Percentiles rank a stretch among this genome's conserved stretches.
Evolutionary conservation across 2,888 invertebrate genomes (phyloP).

Genomic region (Nysson spinosus): DNA sequence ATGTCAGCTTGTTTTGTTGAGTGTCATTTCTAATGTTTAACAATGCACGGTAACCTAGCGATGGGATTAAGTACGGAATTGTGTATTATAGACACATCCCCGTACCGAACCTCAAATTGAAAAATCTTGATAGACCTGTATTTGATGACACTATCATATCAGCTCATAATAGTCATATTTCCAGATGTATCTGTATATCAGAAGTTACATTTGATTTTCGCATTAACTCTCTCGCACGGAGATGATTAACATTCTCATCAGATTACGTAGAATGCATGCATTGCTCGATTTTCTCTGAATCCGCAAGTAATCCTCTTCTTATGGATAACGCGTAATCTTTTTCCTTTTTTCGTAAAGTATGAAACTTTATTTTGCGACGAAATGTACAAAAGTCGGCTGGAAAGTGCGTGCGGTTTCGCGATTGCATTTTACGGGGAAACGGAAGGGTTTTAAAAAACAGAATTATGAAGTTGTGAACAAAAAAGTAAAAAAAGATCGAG

Average conservation of each 20-base stretch:
- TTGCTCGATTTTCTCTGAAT: conserved; percentile 7
- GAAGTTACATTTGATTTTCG: conserved; percentile 13
- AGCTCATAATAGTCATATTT: conserved; percentile 20
- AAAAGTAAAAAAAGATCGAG: no score
- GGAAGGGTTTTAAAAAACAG: no score
- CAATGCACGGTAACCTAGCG: conserved; percentile 51
- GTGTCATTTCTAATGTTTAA: conserved; percentile 33
- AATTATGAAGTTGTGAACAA: no score
- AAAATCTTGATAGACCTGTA: conserved; percentile 35
- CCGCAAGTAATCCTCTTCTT: conserved; percentile 13
- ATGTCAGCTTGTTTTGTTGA: no score
- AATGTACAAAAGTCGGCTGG: no score
- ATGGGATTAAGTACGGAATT: conserved; percentile 32
- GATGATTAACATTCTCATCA: conserved; percentile 8
- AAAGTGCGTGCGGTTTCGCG: no score
- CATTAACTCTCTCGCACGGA: conserved; percentile 6
- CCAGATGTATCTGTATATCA: conserved; percentile 21
- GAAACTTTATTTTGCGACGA: not conserved
- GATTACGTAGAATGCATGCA: conserved; percentile 7
- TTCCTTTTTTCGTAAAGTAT: not conserved
- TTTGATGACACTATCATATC: conserved; percentile 21
- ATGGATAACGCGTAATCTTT: not conserved
- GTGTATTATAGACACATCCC: conserved; percentile 28
- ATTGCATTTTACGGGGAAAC: no score
- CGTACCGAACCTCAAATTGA: conserved; percentile 43